Evolutionary conservation across 2,888 invertebrate genomes (phyloP), one percentile per base, ranked within the genome.

Genomic region (Pterobdella sp.): DNA sequence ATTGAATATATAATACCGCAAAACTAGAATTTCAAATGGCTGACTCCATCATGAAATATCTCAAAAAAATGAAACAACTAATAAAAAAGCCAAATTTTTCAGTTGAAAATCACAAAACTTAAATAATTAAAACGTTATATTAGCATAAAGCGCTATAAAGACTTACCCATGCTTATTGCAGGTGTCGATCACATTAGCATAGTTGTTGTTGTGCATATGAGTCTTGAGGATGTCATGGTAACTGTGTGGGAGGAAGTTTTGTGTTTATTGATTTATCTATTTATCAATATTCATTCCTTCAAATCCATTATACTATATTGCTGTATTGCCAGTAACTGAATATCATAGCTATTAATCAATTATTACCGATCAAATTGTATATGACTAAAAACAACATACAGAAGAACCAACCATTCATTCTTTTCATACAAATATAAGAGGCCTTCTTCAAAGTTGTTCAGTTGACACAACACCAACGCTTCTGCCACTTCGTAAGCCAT

Each of bases 161-260:
- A 56, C 60, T 7, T 26, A 56, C 60, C 60, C 60, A 56, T 56
- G 26, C 26, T 56, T 56, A 26, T 56, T n/a, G n/a, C 60, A 56
- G 7, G n/a, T 22, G 60, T 56, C 60, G n/a, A 56, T 56, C 4
- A 56, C 26, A 3, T 22, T 3, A n/a, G 18, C 3, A n/a, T 56
- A 56, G 60, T 56, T 56, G 60, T 56, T 22, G 10, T 3, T 14
- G 4, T 18, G 3, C 10, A 56, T 56, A 26, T 56, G 4, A 22
- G 60, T 56, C n/a, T 56, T 22, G 14, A 56, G n/a, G 60, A 56
- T 56, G n/a, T 56, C n/a, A 22, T 56, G 60, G 60, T 56, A 56
- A 26, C 60, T 56, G 4, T 22, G 60, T 56, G 60, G 42, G 42
- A 42, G 7, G n/a, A n/a, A n/a, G n/a, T n/a, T n/a, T n/a, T n/a